Evolutionary conservation across 2,113 vertebrate species (phyloP).

Genomic region (Myrmophylax atrothorax): DNA sequence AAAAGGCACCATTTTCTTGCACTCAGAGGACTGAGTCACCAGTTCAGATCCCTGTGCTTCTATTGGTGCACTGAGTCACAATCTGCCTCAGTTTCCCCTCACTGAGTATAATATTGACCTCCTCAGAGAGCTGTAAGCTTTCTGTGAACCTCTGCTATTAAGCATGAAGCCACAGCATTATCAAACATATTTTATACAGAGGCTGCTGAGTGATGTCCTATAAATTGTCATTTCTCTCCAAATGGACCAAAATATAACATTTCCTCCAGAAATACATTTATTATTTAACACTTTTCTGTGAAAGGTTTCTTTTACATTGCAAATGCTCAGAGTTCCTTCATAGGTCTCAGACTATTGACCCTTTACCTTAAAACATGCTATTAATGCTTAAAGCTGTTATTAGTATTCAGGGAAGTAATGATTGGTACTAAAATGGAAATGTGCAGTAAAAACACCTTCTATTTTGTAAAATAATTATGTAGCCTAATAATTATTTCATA

Average conservation of each 20-base stretch:
- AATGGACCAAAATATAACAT: slow-evolving; percentile 8
- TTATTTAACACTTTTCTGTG: slow-evolving; percentile 41
- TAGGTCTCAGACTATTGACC: slow-evolving; percentile 51
- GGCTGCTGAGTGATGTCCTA: background rate
- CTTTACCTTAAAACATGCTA: slow-evolving; percentile 65
- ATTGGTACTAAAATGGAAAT: slow-evolving; percentile 65
- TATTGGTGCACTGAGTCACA: background rate
- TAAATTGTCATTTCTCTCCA: slow-evolving; percentile 23
- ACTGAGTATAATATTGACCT: background rate
- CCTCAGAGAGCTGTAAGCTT: background rate
- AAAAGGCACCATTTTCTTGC: background rate
- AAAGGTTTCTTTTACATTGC: slow-evolving; percentile 69
- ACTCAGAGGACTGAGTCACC: background rate
- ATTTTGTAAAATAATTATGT: slow-evolving; percentile 75
- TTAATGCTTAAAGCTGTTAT: slow-evolving; percentile 60
- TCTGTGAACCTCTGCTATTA: background rate
- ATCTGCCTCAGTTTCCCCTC: slow-evolving; percentile 53
- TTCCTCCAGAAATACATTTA: slow-evolving; percentile 18
- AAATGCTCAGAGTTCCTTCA: slow-evolving; percentile 54
- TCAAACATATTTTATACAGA: slow-evolving; percentile 1
- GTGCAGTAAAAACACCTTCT: slow-evolving; percentile 63
- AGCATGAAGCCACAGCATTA: slow-evolving; percentile 11
- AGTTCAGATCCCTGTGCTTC: background rate
- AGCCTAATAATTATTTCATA: slow-evolving; percentile 76
- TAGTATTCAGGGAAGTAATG: slow-evolving; percentile 65